A percentile compares a stretch with the other conserved stretches of the same genome.
Evolutionary conservation across 2,113 vertebrate species (phyloP).

Genomic region (Strix uralensis): DNA sequence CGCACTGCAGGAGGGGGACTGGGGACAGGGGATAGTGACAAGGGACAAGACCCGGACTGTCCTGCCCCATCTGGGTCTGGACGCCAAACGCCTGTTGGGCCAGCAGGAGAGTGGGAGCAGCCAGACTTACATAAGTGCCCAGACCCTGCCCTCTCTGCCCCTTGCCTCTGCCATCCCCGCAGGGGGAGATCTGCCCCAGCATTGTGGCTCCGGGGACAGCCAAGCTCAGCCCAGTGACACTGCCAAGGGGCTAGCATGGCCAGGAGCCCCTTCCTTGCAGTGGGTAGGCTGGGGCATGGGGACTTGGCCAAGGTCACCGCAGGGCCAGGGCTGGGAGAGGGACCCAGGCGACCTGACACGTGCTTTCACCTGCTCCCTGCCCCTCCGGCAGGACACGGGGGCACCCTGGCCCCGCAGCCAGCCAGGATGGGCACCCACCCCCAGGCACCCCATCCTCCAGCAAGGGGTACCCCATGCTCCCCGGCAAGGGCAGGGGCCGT

Average conservation of each 20-base stretch:
- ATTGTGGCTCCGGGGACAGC: not conserved
- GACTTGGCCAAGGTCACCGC: slow-evolving; percentile 39
- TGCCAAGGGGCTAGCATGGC: not conserved
- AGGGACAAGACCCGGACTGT: not conserved
- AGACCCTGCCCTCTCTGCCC: not conserved
- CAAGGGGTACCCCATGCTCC: not conserved
- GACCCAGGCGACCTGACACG: not conserved
- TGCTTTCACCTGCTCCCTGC: not conserved
- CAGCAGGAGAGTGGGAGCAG: not conserved
- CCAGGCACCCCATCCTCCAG: not conserved
- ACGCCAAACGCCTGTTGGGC: rapidly evolving
- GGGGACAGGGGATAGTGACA: not conserved
- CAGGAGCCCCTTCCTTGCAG: not conserved
- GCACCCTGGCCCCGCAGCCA: not conserved
- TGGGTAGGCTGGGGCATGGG: not conserved
- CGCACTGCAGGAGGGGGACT: slow-evolving; percentile 16
- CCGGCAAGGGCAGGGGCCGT: not conserved
- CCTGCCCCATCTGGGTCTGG: not conserved
- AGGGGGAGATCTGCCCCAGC: not conserved
- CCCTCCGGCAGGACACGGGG: not conserved
- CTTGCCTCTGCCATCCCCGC: not conserved
- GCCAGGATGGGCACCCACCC: not conserved
- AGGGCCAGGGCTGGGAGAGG: not conserved
- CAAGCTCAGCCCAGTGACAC: not conserved
- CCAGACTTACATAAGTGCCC: slow-evolving; percentile 21